phyloP scores from a whole-genome alignment of 2,113 vertebrate species.

The Paramormyrops kingsleyae region DNA sequence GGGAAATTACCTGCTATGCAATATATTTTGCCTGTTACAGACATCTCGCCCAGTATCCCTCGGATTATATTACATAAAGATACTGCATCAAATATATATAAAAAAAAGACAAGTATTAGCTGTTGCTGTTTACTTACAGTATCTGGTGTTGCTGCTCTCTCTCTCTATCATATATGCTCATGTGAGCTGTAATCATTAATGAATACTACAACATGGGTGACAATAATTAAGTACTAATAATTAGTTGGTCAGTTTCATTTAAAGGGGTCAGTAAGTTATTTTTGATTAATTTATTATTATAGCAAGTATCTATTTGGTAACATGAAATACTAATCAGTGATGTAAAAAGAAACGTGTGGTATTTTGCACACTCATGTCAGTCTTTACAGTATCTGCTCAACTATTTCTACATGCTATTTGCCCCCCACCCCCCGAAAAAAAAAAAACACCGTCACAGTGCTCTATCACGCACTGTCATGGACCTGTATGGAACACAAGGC shows the following conservation, averaged over 20 bases:
- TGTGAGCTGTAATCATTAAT: not conserved
- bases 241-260: not conserved
- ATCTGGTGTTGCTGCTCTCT: not conserved
- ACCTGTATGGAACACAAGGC: not conserved
- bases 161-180: not conserved
- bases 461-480: not conserved
- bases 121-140: not conserved
- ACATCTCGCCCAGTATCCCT: not conserved
- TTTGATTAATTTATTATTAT: not conserved
- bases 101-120: not conserved
- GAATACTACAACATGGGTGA: not conserved
- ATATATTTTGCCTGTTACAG: not conserved
- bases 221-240: not conserved
- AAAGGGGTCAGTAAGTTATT: not conserved
- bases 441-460: not conserved
- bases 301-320: not conserved
- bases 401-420: not conserved
- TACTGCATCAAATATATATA: not conserved
- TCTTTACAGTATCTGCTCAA: not conserved
- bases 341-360: not conserved
- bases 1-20: not conserved
- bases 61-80: not conserved
- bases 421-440: not conserved
- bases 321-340: not conserved
- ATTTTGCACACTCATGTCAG: not conserved